phyloP scores from a whole-genome alignment of 2,888 invertebrate genomes.

The Hyposoter dolosus region DNA sequence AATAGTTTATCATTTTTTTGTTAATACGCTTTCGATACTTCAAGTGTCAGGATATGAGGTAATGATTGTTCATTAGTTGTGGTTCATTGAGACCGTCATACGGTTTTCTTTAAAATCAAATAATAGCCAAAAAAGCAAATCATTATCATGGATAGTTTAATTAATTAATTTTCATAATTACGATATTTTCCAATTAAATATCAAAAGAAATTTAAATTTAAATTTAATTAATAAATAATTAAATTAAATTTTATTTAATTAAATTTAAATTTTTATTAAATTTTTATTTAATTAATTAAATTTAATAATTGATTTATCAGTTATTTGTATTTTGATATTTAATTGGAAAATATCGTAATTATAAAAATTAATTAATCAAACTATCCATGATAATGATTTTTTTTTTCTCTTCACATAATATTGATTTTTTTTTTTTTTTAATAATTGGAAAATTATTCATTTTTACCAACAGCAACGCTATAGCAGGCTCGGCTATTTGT shows the following conservation, averaged over 20 bases:
- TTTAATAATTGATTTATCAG: too few relatives aligned
- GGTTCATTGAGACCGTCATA: background rate
- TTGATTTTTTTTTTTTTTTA: background rate
- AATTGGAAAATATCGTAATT: background rate
- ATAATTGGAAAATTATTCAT: slow-evolving; percentile 1
- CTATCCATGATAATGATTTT: background rate
- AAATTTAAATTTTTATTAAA: too few relatives aligned
- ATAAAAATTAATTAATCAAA: background rate
- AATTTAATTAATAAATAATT: too few relatives aligned
- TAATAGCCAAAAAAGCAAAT: background rate
- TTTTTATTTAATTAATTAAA: too few relatives aligned
- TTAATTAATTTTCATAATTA: too few relatives aligned
- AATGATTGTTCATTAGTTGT: slow-evolving; percentile 34
- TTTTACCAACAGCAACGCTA: slow-evolving; percentile 89
- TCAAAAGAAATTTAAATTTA: background rate
- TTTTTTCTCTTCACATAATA: background rate
- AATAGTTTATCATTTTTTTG: background rate
- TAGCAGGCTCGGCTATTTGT: slow-evolving; percentile 96
- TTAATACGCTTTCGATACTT: slow-evolving; percentile 23
- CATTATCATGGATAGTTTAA: too few relatives aligned
- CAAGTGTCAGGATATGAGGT: slow-evolving; percentile 48
- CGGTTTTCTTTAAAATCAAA: background rate
- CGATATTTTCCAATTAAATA: too few relatives aligned
- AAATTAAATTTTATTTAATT: too few relatives aligned
- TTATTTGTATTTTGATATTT: background rate